phyloP scores from a whole-genome alignment of 2,797 vertebrate species.

The Tachyglossus aculeatus region DNA sequence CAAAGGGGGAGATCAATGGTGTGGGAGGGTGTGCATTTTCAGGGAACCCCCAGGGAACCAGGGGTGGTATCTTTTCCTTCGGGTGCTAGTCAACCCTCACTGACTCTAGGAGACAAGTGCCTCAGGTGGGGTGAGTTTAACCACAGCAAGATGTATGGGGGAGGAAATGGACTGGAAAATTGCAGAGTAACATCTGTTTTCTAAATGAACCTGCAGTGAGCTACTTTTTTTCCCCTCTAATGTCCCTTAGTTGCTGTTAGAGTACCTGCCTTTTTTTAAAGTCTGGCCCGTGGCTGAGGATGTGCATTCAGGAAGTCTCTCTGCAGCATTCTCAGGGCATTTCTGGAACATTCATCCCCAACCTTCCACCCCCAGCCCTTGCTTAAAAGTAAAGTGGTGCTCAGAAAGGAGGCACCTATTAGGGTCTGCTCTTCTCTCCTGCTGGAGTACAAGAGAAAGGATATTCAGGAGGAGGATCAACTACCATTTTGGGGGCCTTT shows the following conservation, averaged over 20 bases:
- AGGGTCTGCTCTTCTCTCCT: too few species aligned
- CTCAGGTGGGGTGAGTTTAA: rapidly evolving
- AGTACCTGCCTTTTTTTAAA: too few species aligned
- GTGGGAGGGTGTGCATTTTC: not conserved
- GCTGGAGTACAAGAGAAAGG: too few species aligned
- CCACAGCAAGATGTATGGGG: not conserved
- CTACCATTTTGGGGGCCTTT: too few species aligned
- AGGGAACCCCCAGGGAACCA: conserved; percentile 2
- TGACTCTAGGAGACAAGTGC: not conserved
- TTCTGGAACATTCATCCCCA: too few species aligned
- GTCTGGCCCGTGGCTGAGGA: not conserved
- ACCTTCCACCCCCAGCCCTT: too few species aligned
- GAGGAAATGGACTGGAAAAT: not conserved
- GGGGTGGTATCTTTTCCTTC: conserved; percentile 15
- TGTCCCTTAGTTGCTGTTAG: too few species aligned
- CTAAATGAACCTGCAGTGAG: too few species aligned
- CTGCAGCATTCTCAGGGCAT: too few species aligned
- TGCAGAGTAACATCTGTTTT: too few species aligned
- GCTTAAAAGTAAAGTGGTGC: not conserved
- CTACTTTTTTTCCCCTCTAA: too few species aligned
- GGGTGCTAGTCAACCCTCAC: not conserved
- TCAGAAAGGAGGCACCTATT: not conserved
- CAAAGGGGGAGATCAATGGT: not conserved
- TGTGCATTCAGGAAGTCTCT: not conserved
- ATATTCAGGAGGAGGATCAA: too few species aligned